Evolutionary conservation across 2,113 vertebrate species (phyloP), one percentile per base, ranked within the genome.

Genomic region (Xenopus laevis): DNA sequence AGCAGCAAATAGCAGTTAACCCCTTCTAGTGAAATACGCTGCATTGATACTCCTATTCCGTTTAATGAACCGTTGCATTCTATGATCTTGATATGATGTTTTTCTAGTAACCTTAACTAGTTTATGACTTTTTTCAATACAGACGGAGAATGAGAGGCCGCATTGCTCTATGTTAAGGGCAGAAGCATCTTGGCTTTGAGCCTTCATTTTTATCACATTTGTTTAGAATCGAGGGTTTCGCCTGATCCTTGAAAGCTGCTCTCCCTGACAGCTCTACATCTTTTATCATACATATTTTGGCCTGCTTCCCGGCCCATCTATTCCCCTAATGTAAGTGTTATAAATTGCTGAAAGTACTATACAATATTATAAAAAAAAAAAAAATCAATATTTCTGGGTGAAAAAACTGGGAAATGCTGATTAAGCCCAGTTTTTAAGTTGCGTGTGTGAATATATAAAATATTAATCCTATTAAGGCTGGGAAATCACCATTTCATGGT

Each of bases 351-450:
- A 86, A 89, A 86, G 84, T 86, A 82, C 82, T 83, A 84, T 89
- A 87, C 87, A 88, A 83, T 83, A 87, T 90, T 87, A 88, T 89
- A 89, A 88, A 13, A 13, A 87, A 88, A n/a, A 87, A 83, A 91
- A 82, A 85, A 88, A 89, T 91, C 89, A 91, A 89, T 89, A 89
- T 85, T 89, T 87, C 87, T 88, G 87, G 84, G 87, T 90, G 87
- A 84, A 90, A 91, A 90, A 85, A 83, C 80, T 85, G 81, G 79
- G 83, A 91, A 89, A 84, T 84, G 87, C 88, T 91, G 88, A 90
- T 85, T 83, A 81, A 86, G 83, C 81, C 81, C 17, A 50, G 61
- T 78, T 83, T 84, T 86, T 79, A 50, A 50, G 47, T 1, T 27
- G 23, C 23, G 47, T 50, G 47, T 50, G 33, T 40, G 8, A 5